Evolutionary conservation across 2,888 invertebrate species (phyloP).

Genomic region (Venustoraphidia nigricollis): DNA sequence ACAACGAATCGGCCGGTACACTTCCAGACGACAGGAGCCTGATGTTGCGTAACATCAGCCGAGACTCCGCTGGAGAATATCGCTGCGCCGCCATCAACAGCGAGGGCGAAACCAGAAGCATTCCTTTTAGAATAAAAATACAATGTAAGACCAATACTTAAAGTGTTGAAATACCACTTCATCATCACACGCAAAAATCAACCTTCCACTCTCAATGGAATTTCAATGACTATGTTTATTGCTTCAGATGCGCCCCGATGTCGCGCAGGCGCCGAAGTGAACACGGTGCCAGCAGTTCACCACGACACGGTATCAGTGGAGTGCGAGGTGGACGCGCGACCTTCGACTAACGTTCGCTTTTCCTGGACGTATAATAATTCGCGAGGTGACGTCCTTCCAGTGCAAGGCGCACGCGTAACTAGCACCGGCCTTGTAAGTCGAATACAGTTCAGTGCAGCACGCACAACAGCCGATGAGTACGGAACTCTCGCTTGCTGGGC

Average conservation of each 20-base stretch:
- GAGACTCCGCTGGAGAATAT: constrained; percentile 62
- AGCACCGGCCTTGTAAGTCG: constrained; percentile 32
- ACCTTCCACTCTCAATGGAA: not conserved
- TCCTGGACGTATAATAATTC: constrained; percentile 78
- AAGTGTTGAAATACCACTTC: not conserved
- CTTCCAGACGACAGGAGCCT: constrained; percentile 50
- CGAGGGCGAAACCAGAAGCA: constrained; percentile 67
- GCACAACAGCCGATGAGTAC: constrained; percentile 39
- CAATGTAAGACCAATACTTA: constrained; percentile 53
- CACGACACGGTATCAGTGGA: constrained; percentile 57
- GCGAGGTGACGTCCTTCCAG: constrained; percentile 53
- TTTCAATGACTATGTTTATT: not conserved
- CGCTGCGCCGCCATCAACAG: constrained; percentile 66
- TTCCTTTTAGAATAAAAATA: constrained; percentile 53
- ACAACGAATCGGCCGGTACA: constrained; percentile 49
- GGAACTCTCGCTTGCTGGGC: constrained; percentile 83
- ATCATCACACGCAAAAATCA: not conserved
- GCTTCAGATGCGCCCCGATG: constrained; percentile 61
- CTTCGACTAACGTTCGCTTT: constrained; percentile 52
- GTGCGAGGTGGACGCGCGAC: constrained; percentile 71
- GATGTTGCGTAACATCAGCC: constrained; percentile 47
- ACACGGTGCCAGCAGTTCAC: constrained; percentile 55
- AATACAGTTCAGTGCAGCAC: constrained; percentile 39
- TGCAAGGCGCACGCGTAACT: constrained; percentile 42
- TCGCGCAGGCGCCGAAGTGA: constrained; percentile 51